phyloP scores from a whole-genome alignment of 2,797 vertebrate genomes.

The Lagocephalus sceleratus region DNA sequence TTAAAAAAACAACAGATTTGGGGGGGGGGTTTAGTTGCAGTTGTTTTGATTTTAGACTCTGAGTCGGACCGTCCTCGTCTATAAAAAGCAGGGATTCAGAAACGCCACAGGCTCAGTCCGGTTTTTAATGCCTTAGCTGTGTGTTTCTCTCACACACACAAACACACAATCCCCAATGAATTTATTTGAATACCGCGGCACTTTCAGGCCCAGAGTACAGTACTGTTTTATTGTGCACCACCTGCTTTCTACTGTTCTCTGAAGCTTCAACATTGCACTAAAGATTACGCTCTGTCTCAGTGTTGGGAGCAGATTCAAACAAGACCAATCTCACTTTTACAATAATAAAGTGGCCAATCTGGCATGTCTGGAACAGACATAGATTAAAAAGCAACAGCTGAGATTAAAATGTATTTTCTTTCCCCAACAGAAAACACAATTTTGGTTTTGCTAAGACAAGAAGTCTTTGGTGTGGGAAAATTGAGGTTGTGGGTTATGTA shows the following conservation, averaged over 20 bases:
- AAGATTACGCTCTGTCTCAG: no score
- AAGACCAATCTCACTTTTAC: background rate
- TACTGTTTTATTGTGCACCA: conserved; percentile 4
- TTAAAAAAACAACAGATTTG: conserved; percentile 69
- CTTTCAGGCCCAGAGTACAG: conserved; percentile 8
- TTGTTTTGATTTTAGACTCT: conserved; percentile 48
- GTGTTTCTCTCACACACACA: conserved; percentile 26
- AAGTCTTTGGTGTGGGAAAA: no score
- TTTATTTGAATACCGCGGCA: conserved; percentile 6
- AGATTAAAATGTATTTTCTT: no score
- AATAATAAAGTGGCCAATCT: conserved; percentile 1
- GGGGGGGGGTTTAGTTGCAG: conserved; percentile 57
- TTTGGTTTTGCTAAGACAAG: no score
- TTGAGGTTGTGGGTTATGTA: no score
- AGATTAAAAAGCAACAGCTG: no score
- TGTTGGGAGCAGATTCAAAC: no score
- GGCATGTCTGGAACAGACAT: no score
- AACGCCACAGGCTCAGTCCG: conserved; percentile 39
- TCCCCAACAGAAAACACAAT: no score
- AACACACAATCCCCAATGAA: conserved; percentile 23
- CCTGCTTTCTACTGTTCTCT: conserved; percentile 9
- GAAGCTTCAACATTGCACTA: background rate
- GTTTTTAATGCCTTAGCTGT: conserved; percentile 22
- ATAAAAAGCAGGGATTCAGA: conserved; percentile 14
- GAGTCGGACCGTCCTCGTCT: conserved; percentile 30